Percentiles rank a stretch among this genome's conserved stretches.
phyloP scores from a whole-genome alignment of 2,113 vertebrate species.

The Pomatostomus ruficeps region DNA sequence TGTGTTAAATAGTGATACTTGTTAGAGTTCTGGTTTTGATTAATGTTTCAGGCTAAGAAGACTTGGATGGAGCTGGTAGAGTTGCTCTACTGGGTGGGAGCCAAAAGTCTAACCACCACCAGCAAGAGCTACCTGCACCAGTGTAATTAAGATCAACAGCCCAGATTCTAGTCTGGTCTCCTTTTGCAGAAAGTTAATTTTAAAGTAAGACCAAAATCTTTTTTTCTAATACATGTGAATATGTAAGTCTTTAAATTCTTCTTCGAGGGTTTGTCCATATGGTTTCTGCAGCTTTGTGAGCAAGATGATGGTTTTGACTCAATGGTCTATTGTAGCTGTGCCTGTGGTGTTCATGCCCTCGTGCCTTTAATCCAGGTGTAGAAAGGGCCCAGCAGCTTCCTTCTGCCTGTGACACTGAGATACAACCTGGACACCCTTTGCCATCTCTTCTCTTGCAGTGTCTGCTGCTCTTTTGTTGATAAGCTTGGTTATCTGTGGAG shows the following conservation, averaged over 20 bases:
- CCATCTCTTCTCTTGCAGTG: background rate
- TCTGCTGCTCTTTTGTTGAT: background rate
- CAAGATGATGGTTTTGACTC: background rate
- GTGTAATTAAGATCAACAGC: conserved; percentile 8
- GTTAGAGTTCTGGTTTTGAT: conserved; percentile 29
- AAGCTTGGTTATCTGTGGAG: background rate
- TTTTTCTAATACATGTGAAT: background rate
- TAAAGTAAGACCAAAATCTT: conserved; percentile 11
- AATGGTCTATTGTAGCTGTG: background rate
- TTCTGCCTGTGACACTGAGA: background rate
- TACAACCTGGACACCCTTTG: background rate
- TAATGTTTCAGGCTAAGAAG: conserved; percentile 46
- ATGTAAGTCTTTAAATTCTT: background rate
- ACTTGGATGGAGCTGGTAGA: conserved; percentile 16
- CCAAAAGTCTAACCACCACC: conserved; percentile 13
- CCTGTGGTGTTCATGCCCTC: background rate
- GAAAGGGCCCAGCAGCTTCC: background rate
- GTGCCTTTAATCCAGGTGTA: background rate
- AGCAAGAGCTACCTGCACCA: conserved; percentile 25
- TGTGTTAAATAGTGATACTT: background rate
- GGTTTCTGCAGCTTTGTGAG: background rate
- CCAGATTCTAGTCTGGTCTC: conserved; percentile 29
- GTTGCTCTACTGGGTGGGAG: conserved; percentile 23
- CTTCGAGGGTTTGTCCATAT: background rate
- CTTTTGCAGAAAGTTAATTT: conserved; percentile 48